Evolutionary conservation across 2,113 vertebrate species (phyloP).

Genomic region (Turdus rufiventris): DNA sequence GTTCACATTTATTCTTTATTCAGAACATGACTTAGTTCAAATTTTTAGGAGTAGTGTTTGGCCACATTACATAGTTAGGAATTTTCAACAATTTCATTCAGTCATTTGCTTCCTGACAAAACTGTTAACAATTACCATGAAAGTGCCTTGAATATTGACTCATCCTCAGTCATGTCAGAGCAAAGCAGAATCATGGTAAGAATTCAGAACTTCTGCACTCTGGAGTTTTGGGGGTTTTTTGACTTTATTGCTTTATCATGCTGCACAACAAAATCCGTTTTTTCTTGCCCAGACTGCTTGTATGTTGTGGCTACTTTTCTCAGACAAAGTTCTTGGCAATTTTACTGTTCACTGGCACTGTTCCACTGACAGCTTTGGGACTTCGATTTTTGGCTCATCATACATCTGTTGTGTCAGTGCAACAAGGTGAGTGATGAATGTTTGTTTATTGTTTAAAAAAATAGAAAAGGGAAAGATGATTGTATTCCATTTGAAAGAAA

Average conservation of each 20-base stretch:
- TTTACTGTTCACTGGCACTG: neutral
- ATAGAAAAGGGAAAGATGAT: neutral
- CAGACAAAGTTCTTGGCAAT: neutral
- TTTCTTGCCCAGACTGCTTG: neutral
- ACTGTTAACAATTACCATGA: neutral
- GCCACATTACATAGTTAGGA: neutral
- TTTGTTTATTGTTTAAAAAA: neutral
- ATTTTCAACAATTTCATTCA: conserved; percentile 24
- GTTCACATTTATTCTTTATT: neutral
- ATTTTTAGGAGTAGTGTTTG: neutral
- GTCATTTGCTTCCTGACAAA: neutral
- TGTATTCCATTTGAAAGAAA: neutral
- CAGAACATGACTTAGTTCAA: neutral
- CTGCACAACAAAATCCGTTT: neutral
- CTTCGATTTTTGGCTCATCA: neutral
- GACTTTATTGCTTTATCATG: neutral
- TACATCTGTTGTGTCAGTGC: neutral
- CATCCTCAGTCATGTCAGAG: neutral
- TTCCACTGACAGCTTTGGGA: neutral
- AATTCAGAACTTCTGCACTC: neutral
- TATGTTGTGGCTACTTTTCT: neutral
- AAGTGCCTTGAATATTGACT: neutral
- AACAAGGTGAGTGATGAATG: neutral
- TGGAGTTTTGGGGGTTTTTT: neutral
- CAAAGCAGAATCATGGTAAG: neutral